phyloP scores from a whole-genome alignment of 2,797 vertebrate genomes.

The Myotis vivesi region DNA sequence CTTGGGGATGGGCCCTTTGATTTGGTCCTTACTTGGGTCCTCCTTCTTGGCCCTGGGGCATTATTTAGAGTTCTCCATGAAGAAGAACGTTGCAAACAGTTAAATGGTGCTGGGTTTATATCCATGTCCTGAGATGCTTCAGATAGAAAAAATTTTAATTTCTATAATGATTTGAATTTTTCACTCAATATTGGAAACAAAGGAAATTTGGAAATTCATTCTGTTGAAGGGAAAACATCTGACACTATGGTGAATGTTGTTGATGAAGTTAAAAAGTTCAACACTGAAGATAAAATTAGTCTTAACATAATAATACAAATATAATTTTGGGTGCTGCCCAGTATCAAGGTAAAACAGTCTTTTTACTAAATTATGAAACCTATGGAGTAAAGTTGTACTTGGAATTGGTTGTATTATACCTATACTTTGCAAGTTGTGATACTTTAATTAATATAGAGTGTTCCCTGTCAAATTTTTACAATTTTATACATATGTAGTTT shows the following conservation, averaged over 20 bases:
- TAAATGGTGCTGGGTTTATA: not conserved
- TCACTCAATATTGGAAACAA: not conserved
- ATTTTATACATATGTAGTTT: not conserved
- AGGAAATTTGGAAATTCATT: slow-evolving; percentile 18
- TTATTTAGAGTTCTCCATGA: not conserved
- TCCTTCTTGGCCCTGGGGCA: not conserved
- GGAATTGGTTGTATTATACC: not conserved
- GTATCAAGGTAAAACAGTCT: not conserved
- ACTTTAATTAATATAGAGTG: not conserved
- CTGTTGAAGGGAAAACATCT: not conserved
- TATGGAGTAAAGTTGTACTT: not conserved
- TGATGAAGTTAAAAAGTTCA: not conserved
- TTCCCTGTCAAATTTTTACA: not conserved
- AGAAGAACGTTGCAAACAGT: not conserved
- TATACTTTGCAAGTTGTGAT: not conserved
- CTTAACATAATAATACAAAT: not conserved
- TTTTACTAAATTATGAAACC: not conserved
- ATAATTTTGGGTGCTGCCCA: not conserved
- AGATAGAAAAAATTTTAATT: not conserved
- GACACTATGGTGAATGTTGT: not conserved
- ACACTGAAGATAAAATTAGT: not conserved
- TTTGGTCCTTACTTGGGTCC: not conserved
- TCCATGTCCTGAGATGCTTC: not conserved
- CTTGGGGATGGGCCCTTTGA: not conserved
- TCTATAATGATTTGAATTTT: slow-evolving; percentile 3